A percentile compares a stretch with the other conserved stretches of the same genome.
These are phyloP conservation scores for Myopa testacea DNA, from an alignment of 2,888 invertebrate genomes.

Conservation along the genomic window DNA sequence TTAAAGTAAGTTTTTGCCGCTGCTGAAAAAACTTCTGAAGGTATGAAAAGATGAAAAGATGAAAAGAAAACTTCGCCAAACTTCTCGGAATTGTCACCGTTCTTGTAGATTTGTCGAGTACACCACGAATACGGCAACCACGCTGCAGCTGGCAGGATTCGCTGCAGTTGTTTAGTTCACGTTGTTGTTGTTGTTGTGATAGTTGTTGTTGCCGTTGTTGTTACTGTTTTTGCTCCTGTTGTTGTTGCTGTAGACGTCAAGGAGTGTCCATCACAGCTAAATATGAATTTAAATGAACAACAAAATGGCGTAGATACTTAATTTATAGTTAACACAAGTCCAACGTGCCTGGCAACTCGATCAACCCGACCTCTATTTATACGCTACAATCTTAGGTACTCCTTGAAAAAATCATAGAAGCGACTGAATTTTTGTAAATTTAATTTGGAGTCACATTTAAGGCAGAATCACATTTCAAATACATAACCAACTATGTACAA, in stretches of 20 bases:
- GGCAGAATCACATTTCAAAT: no score
- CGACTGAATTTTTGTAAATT: no score
- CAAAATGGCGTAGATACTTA: conserved; percentile 19
- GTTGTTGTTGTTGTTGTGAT: no score
- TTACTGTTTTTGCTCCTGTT: neutral
- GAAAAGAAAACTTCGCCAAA: conserved; percentile 11
- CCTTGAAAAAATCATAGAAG: no score
- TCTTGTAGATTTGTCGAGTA: conserved; percentile 27
- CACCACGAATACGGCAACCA: neutral
- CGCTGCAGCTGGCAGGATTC: neutral
- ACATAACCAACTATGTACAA: no score
- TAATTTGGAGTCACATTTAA: no score
- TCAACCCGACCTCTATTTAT: neutral
- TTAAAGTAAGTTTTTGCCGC: neutral
- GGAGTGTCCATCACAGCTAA: conserved; percentile 10
- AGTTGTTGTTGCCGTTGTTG: no score
- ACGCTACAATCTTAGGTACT: no score
- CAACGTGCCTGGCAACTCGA: neutral
- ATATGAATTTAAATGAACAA: conserved; percentile 32
- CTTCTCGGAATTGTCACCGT: conserved; percentile 31
- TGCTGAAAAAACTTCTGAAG: neutral
- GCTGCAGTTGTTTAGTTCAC: conserved; percentile 1
- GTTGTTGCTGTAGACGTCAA: conserved; percentile 1
- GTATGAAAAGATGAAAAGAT: neutral
- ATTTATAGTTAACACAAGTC: neutral